A percentile compares a stretch with the other conserved stretches of the same genome.
These are phyloP conservation scores for Achroia grisella DNA, from an alignment of 1,140 invertebrate species.

Conservation along the genomic window DNA sequence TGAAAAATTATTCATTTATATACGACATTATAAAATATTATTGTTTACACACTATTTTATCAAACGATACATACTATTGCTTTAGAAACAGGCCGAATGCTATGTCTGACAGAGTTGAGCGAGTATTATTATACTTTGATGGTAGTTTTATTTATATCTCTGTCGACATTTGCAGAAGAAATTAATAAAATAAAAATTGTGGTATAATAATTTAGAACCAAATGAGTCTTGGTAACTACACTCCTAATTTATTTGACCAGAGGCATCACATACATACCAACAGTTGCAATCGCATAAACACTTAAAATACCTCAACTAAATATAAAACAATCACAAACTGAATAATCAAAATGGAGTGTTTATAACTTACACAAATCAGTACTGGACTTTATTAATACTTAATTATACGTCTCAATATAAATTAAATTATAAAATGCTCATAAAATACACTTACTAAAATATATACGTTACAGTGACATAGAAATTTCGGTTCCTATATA, in stretches of 20 bases:
- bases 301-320: slow-evolving; percentile 30
- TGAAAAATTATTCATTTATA: slow-evolving; percentile 50
- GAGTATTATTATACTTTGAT: slow-evolving; percentile 21
- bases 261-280: slow-evolving; percentile 19
- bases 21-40: slow-evolving; percentile 58
- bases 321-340: slow-evolving; percentile 38
- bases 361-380: slow-evolving; percentile 62
- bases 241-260: slow-evolving; percentile 44
- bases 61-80: slow-evolving; percentile 30
- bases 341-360: slow-evolving; percentile 40
- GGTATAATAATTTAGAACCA: slow-evolving; percentile 16
- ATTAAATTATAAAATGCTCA: slow-evolving; percentile 65
- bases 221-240: slow-evolving; percentile 41
- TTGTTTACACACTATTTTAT: slow-evolving; percentile 33
- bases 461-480: slow-evolving; percentile 68
- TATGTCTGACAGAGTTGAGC: slow-evolving; percentile 24
- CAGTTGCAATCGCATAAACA: slow-evolving; percentile 12
- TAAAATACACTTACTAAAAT: slow-evolving; percentile 66
- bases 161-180: slow-evolving; percentile 4
- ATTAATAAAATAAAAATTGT: slow-evolving; percentile 18
- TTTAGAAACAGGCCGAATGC: slow-evolving; percentile 13
- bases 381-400: slow-evolving; percentile 51
- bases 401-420: slow-evolving; percentile 52
- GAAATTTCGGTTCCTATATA: slow-evolving; percentile 65
- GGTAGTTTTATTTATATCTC: neutral